Percentiles rank a stretch among this genome's conserved stretches.
These are phyloP conservation scores for Arrhamphus sclerolepis DNA, from an alignment of 2,797 vertebrate species.

Conservation along the genomic window DNA sequence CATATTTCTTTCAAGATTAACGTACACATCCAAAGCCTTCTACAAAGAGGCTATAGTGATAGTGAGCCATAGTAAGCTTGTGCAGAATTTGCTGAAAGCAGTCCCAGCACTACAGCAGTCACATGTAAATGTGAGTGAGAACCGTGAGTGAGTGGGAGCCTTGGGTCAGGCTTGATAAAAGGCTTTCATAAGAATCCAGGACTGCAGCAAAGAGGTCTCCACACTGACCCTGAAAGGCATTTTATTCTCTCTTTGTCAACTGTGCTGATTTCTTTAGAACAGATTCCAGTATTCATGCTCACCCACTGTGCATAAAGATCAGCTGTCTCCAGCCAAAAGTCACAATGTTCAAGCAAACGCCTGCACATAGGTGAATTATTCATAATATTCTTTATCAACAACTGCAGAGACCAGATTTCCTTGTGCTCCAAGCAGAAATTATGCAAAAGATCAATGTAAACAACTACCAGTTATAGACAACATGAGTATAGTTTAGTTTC, in stretches of 20 bases:
- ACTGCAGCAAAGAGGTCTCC: conserved; percentile 20
- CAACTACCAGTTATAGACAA: too few relatives aligned
- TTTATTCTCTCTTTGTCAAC: conserved; percentile 3
- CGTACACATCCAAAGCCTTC: too few relatives aligned
- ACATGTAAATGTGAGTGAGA: conserved; percentile 27
- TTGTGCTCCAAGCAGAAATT: too few relatives aligned
- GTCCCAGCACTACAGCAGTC: conserved; percentile 25
- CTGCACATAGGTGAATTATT: too few relatives aligned
- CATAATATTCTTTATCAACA: too few relatives aligned
- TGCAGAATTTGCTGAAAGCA: conserved; percentile 35
- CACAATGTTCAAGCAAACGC: too few relatives aligned
- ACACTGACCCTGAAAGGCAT: conserved; percentile 19
- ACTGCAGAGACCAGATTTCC: too few relatives aligned
- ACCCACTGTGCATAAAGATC: conserved; percentile 2
- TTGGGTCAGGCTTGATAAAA: conserved; percentile 45
- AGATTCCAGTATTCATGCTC: conserved; percentile 10
- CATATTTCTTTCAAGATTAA: too few relatives aligned
- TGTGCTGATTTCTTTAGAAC: conserved; percentile 10
- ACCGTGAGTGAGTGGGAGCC: conserved; percentile 11
- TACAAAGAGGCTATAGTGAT: conserved; percentile 21
- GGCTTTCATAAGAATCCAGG: conserved; percentile 39
- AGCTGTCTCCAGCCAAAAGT: background rate
- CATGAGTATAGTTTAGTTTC: too few relatives aligned
- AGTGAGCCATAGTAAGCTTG: background rate
- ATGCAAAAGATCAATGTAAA: too few relatives aligned